A percentile compares a stretch with the other conserved stretches of the same genome.
phyloP scores from a whole-genome alignment of 2,113 vertebrate species.

The Toxostoma redivivum region DNA sequence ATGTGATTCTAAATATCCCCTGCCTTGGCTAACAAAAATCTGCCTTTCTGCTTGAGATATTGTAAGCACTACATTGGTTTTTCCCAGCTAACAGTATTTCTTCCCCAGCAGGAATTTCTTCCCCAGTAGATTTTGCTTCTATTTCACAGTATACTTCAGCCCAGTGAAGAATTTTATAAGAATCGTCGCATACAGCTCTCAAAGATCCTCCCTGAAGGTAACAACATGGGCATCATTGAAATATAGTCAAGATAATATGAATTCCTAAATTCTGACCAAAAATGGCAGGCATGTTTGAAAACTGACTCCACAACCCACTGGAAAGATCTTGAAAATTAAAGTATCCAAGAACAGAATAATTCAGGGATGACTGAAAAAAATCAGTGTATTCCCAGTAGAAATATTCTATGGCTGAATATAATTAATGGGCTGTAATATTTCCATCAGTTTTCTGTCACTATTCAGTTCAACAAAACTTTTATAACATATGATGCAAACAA shows the following conservation, averaged over 20 bases:
- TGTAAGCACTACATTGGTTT: accelerated
- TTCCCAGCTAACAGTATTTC: background rate
- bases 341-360: background rate
- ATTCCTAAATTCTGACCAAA: background rate
- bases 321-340: background rate
- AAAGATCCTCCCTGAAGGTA: background rate
- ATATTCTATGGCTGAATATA: background rate
- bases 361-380: background rate
- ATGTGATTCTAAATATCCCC: background rate
- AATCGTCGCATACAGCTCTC: background rate
- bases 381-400: background rate
- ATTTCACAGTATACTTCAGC: background rate
- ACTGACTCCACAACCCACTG: background rate
- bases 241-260: background rate
- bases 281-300: background rate
- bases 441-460: background rate
- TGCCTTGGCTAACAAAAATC: background rate
- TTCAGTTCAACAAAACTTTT: background rate
- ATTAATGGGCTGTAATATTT: background rate
- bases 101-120: background rate
- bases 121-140: background rate
- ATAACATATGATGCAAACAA: background rate
- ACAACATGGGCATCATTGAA: background rate
- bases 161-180: background rate
- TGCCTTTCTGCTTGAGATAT: background rate